Evolutionary conservation across 2,113 vertebrate species (phyloP).

Genomic region (Corvus moneduloides): DNA sequence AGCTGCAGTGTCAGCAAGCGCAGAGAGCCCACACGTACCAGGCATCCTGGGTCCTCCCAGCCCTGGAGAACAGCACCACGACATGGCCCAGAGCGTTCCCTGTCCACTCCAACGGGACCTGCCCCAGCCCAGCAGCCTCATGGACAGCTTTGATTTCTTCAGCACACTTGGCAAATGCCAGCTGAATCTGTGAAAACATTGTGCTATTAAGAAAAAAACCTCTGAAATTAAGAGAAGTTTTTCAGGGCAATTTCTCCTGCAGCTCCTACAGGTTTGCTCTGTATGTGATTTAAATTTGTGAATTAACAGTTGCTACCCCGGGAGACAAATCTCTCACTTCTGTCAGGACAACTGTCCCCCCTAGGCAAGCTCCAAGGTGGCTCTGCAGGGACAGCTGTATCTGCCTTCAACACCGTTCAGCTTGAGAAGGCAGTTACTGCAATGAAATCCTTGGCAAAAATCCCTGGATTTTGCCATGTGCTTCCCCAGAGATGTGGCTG

Average conservation of each 20-base stretch:
- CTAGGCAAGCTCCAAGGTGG: background rate
- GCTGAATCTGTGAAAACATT: constrained; percentile 76
- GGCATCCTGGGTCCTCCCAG: constrained; percentile 75
- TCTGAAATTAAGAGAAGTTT: background rate
- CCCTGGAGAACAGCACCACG: constrained; percentile 78
- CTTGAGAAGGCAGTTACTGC: background rate
- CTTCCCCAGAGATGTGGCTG: background rate
- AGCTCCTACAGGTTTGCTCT: background rate
- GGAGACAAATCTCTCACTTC: background rate
- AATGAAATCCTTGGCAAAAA: background rate
- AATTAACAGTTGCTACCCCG: background rate
- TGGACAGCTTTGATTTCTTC: constrained; percentile 77
- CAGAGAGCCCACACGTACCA: constrained; percentile 74
- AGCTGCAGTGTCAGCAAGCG: background rate
- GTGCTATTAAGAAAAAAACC: background rate
- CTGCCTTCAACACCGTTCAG: background rate
- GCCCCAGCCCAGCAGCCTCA: background rate
- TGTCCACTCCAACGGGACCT: constrained; percentile 62
- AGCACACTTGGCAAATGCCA: constrained; percentile 82
- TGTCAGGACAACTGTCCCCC: background rate
- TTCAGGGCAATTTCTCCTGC: background rate
- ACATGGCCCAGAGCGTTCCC: constrained; percentile 58
- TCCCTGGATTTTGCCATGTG: background rate
- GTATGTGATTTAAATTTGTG: background rate
- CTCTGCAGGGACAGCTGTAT: background rate